These are phyloP conservation scores for Sebastes oblongus DNA, from an alignment of 2,797 vertebrate species.

Conservation along the genomic window DNA sequence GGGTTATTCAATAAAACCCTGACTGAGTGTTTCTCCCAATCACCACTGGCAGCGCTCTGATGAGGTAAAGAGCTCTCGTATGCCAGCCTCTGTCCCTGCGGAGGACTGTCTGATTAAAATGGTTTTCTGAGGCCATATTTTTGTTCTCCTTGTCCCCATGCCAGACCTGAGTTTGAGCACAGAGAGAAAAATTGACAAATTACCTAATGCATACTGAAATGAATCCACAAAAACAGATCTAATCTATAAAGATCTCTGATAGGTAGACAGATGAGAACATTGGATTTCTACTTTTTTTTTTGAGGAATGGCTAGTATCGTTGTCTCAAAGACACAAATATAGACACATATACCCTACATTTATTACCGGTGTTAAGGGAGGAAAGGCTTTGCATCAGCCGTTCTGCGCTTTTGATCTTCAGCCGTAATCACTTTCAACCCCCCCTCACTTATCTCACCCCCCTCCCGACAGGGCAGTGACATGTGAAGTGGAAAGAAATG, in stretches of 20 bases:
- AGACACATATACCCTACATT: constrained; percentile 14
- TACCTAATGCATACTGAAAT: constrained; percentile 61
- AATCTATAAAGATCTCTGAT: constrained; percentile 49
- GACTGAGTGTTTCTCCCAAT: constrained; percentile 80
- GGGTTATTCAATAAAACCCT: constrained; percentile 81
- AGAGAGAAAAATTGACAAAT: constrained; percentile 73
- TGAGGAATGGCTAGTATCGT: constrained; percentile 14
- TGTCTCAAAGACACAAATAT: constrained; percentile 25
- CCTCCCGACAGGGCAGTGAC: constrained; percentile 50
- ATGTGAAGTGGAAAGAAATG: constrained; percentile 72
- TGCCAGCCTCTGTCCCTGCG: constrained; percentile 71
- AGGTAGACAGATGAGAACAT: constrained; percentile 35
- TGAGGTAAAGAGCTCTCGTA: constrained; percentile 77
- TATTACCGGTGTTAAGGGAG: constrained; percentile 27
- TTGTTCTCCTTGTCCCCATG: constrained; percentile 64
- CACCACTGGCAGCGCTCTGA: constrained; percentile 78
- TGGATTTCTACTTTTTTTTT: constrained; percentile 7
- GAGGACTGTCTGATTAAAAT: constrained; percentile 79
- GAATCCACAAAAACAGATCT: constrained; percentile 62
- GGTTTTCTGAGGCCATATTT: constrained; percentile 73
- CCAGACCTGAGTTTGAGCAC: constrained; percentile 53
- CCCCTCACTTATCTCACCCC: constrained; percentile 19
- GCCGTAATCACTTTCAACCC: constrained; percentile 66
- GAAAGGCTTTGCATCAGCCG: constrained; percentile 37
- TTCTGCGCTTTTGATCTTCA: constrained; percentile 57